Evolutionary conservation across 2,113 vertebrate genomes (phyloP).

Genomic region (Osmerus mordax): DNA sequence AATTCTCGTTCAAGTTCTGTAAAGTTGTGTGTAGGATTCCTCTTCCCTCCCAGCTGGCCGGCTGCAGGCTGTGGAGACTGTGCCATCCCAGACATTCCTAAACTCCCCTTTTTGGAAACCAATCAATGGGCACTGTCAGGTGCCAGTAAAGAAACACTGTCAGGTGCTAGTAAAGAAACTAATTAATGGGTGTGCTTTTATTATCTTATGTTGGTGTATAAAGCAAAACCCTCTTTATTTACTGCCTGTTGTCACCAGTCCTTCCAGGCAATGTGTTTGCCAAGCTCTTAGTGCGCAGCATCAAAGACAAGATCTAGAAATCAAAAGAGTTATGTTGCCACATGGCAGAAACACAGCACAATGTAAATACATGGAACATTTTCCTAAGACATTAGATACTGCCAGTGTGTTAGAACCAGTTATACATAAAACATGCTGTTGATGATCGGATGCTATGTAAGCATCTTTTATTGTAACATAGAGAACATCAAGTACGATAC

Average conservation of each 20-base stretch:
- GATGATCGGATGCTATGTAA: too few species aligned
- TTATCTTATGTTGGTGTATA: conserved; percentile 44
- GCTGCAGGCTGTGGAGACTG: conserved; percentile 36
- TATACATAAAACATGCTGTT: too few species aligned
- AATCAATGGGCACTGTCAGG: conserved; percentile 45
- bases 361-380: neutral
- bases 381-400: neutral
- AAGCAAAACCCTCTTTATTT: conserved; percentile 34
- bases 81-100: conserved; percentile 52
- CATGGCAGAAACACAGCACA: neutral
- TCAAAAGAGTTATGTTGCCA: neutral
- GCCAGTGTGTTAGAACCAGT: too few species aligned
- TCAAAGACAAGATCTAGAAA: conserved; percentile 25
- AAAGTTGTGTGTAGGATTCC: conserved; percentile 6
- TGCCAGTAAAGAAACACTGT: conserved; percentile 35
- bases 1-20: conserved; percentile 1
- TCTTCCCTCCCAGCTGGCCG: neutral
- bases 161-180: conserved; percentile 29
- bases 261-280: conserved; percentile 43
- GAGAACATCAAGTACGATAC: too few species aligned
- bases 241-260: conserved; percentile 22
- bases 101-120: conserved; percentile 53
- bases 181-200: conserved; percentile 54
- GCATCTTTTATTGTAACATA: too few species aligned
- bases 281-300: conserved; percentile 26